Conservation (phyloP, 2,888 invertebrate species). For the Aplocera efformata region DNA sequence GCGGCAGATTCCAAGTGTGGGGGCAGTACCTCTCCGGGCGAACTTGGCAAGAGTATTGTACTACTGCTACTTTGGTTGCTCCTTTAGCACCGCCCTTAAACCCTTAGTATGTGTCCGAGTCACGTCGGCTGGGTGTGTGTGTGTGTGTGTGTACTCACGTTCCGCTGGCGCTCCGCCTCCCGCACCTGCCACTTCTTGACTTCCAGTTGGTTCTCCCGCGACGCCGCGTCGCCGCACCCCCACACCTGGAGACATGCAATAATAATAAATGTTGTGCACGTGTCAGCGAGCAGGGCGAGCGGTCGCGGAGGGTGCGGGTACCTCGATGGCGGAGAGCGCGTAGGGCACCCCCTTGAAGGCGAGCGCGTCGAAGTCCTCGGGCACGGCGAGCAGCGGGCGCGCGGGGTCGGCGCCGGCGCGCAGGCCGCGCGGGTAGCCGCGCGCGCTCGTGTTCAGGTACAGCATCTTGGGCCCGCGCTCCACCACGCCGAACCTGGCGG, state of each 20-base stretch:
- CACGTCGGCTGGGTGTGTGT: too few species aligned
- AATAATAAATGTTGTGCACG: too few species aligned
- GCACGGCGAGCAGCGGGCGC: slow-evolving; percentile 86
- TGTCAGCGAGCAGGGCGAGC: too few species aligned
- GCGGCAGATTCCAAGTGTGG: too few species aligned
- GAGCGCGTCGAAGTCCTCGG: slow-evolving; percentile 87
- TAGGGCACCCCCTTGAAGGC: slow-evolving; percentile 85
- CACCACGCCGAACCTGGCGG: slow-evolving; percentile 56
- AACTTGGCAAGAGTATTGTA: too few species aligned
- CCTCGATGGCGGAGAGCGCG: slow-evolving; percentile 82
- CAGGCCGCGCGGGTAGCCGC: slow-evolving; percentile 92
- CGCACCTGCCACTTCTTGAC: slow-evolving; percentile 95
- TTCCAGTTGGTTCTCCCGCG: slow-evolving; percentile 90
- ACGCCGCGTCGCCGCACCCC: slow-evolving; percentile 91
- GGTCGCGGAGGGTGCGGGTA: too few species aligned
- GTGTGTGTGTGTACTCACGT: slow-evolving; percentile 34
- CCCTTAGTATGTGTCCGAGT: too few species aligned
- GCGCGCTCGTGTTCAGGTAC: slow-evolving; percentile 90
- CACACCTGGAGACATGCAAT: slow-evolving; percentile 80
- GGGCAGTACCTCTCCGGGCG: too few species aligned
- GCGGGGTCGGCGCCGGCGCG: slow-evolving; percentile 90
- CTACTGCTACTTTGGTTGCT: too few species aligned
- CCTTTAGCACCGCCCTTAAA: too few species aligned
- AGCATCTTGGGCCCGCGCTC: slow-evolving; percentile 85
- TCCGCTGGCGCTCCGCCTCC: slow-evolving; percentile 91